Conservation (phyloP, 1,140 invertebrate species). For the Sitophilus oryzae region DNA sequence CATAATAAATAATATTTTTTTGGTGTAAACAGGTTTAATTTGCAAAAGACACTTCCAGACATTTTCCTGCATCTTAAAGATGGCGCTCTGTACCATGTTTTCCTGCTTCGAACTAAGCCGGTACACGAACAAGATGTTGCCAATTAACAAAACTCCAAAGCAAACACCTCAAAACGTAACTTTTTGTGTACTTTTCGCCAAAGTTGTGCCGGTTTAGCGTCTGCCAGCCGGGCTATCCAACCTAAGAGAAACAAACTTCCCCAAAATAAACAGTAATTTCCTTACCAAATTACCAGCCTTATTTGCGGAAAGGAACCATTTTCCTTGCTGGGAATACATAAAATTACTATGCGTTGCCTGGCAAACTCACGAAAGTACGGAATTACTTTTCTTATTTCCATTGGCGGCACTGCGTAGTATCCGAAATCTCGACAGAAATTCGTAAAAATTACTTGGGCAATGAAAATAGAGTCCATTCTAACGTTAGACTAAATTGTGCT, state of each 20-base stretch:
- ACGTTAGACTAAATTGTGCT: no score
- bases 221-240: constrained; percentile 33
- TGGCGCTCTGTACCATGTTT: not conserved
- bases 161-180: constrained; percentile 12
- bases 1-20: no score
- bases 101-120: not conserved
- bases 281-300: constrained; percentile 44
- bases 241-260: constrained; percentile 40
- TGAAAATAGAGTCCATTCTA: no score
- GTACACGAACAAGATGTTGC: constrained; percentile 1
- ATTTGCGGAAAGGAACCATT: constrained; percentile 42
- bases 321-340: constrained; percentile 36
- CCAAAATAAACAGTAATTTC: constrained; percentile 45
- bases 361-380: not conserved
- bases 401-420: no score
- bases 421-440: no score
- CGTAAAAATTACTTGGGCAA: no score
- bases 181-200: constrained; percentile 25
- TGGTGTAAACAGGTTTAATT: no score
- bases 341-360: constrained; percentile 34
- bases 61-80: not conserved
- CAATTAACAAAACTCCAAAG: constrained; percentile 21
- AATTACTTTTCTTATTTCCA: not conserved
- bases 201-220: constrained; percentile 26
- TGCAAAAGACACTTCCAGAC: no score